phyloP scores from a whole-genome alignment of 2,113 vertebrate genomes.

The Cricetomys ansorgei region DNA sequence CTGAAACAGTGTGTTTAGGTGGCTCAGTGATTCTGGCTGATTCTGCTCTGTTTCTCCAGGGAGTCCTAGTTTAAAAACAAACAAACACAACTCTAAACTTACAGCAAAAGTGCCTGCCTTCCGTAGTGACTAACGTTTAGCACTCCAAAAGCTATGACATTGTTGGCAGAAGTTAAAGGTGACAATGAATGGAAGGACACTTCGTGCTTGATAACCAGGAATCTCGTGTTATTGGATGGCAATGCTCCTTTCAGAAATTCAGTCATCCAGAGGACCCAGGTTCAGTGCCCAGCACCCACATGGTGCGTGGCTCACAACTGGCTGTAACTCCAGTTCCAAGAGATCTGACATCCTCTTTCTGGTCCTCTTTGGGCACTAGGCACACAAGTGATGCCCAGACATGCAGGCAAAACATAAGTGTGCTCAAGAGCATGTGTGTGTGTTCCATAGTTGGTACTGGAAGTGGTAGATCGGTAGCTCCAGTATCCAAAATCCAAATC shows the following conservation, averaged over 20 bases:
- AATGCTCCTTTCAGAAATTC: neutral
- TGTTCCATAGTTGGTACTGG: neutral
- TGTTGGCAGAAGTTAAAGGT: slow-evolving; percentile 13
- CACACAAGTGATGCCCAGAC: neutral
- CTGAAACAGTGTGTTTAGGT: neutral
- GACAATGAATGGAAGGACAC: neutral
- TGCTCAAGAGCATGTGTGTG: neutral
- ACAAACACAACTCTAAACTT: neutral
- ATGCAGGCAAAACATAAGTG: neutral
- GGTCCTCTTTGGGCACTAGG: neutral
- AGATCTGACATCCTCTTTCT: neutral
- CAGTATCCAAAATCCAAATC: neutral
- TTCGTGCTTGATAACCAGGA: neutral
- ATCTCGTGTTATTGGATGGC: neutral
- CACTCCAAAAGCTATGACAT: neutral
- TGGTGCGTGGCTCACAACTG: neutral
- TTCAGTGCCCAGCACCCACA: neutral
- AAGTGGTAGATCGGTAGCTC: neutral
- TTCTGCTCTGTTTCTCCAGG: neutral
- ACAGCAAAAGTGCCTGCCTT: neutral
- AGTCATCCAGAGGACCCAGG: neutral
- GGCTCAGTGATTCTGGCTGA: neutral
- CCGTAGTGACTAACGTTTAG: neutral
- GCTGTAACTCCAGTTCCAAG: neutral
- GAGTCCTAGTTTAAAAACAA: neutral